Evolutionary conservation across 37 sponge, comb jelly and placozoan genomes (phyloP).

Genomic region (Agelas oroides): DNA sequence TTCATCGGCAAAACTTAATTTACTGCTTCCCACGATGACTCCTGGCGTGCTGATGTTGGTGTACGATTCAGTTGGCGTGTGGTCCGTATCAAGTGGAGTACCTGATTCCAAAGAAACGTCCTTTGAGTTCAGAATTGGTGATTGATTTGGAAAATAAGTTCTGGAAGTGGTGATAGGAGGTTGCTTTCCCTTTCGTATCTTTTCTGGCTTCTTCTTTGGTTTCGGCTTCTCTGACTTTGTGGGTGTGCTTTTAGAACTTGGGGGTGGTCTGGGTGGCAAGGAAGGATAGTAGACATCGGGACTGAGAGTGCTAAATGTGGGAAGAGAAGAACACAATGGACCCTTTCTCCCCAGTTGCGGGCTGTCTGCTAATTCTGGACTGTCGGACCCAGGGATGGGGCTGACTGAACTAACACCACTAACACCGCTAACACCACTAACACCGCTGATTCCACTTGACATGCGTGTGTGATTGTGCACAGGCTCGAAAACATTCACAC

Average conservation of each 20-base stretch:
- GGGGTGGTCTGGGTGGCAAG: not conserved
- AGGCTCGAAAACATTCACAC: slow-evolving; percentile 5
- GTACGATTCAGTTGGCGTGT: slow-evolving; percentile 51
- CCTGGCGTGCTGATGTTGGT: slow-evolving; percentile 15
- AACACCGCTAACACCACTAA: not conserved
- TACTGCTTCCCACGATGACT: slow-evolving; percentile 16
- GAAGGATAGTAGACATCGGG: too few species aligned
- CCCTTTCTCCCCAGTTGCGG: slow-evolving; percentile 5
- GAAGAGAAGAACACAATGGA: not conserved
- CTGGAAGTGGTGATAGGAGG: not conserved
- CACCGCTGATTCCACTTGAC: slow-evolving; percentile 45
- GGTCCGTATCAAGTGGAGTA: slow-evolving; percentile 19
- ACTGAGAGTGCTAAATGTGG: not conserved
- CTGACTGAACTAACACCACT: not conserved
- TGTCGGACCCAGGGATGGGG: not conserved
- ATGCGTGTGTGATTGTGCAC: slow-evolving; percentile 19
- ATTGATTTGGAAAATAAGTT: slow-evolving; percentile 9
- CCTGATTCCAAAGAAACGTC: slow-evolving; percentile 10
- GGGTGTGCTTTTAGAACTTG: not conserved
- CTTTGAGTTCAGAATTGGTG: slow-evolving; percentile 32
- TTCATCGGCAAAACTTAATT: not conserved
- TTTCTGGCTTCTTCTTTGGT: not conserved
- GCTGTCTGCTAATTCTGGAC: slow-evolving; percentile 1
- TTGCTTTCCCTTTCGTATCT: not conserved
- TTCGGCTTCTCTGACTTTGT: not conserved